Percentiles rank a stretch among this genome's conserved stretches.
Conservation (phyloP, 2,797 vertebrate genomes). For the Champsocephalus esox region DNA sequence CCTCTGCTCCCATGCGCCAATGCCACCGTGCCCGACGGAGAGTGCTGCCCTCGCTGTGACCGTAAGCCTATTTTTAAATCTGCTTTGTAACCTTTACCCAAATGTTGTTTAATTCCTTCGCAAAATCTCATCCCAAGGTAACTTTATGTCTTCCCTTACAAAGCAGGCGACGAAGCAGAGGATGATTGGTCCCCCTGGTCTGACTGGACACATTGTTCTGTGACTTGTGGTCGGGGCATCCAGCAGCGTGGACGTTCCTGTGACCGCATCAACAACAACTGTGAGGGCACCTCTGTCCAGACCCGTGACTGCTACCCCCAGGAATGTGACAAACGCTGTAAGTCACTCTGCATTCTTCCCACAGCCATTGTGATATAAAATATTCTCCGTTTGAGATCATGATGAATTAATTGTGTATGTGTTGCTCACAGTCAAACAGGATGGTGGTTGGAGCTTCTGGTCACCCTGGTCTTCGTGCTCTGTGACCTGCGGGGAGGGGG, state of each 20-base stretch:
- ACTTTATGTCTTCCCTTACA: slow-evolving; percentile 6
- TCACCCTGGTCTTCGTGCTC: slow-evolving; percentile 99
- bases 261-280: slow-evolving; percentile 97
- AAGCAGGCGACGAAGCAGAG: slow-evolving; percentile 89
- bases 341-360: slow-evolving; percentile 70
- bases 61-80: slow-evolving; percentile 82
- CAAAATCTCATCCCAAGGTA: neutral
- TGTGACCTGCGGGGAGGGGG: slow-evolving; percentile 93
- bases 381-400: slow-evolving; percentile 28
- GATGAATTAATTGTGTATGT: slow-evolving; percentile 39
- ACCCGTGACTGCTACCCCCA: slow-evolving; percentile 96
- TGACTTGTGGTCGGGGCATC: slow-evolving; percentile 94
- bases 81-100: neutral
- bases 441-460: slow-evolving; percentile 99
- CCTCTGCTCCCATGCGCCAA: slow-evolving; percentile 96
- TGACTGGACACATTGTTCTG: slow-evolving; percentile 97
- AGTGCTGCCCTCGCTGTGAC: slow-evolving; percentile 96
- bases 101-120: neutral
- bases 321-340: slow-evolving; percentile 99
- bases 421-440: slow-evolving; percentile 91
- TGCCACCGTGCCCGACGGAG: slow-evolving; percentile 95
- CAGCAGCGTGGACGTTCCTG: slow-evolving; percentile 98
- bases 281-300: slow-evolving; percentile 97
- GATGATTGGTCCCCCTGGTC: slow-evolving; percentile 99
- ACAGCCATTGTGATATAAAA: slow-evolving; percentile 11